These are phyloP conservation scores for Cyprinodon diabolis DNA, from an alignment of 2,797 vertebrate species.

Conservation along the genomic window DNA sequence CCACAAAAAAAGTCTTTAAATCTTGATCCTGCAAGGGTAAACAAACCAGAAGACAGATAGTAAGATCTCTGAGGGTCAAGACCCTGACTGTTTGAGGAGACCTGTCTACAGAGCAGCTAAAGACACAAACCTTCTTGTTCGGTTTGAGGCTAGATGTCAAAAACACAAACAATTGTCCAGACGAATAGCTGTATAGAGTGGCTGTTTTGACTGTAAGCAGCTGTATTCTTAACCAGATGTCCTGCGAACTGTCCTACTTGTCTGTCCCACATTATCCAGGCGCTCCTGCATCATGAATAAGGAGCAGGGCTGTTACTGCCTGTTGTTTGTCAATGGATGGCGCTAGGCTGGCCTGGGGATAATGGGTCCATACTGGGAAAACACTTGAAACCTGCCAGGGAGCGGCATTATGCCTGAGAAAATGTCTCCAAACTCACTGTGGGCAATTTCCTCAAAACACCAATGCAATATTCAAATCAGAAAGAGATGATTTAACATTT, in stretches of 20 bases:
- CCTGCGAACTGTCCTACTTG: constrained; percentile 55
- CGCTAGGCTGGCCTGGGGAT: constrained; percentile 47
- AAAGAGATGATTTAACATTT: neutral
- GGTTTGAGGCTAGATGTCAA: constrained; percentile 28
- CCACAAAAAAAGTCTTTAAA: constrained; percentile 42
- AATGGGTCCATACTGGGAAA: constrained; percentile 64
- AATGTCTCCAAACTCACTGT: neutral
- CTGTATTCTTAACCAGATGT: constrained; percentile 67
- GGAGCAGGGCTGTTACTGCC: constrained; percentile 62
- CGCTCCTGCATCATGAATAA: constrained; percentile 71
- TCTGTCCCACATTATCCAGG: constrained; percentile 65
- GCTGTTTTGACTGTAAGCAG: constrained; percentile 59
- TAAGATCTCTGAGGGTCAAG: constrained; percentile 38
- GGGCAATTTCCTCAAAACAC: neutral
- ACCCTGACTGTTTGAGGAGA: constrained; percentile 15
- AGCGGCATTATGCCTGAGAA: constrained; percentile 28
- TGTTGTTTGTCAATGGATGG: constrained; percentile 74
- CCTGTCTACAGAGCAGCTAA: constrained; percentile 10
- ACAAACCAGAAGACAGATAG: constrained; percentile 34
- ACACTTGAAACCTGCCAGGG: constrained; percentile 70
- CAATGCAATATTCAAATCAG: neutral
- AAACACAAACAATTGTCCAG: constrained; percentile 39
- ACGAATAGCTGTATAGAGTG: constrained; percentile 24
- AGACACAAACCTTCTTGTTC: constrained; percentile 31
- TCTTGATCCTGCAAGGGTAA: constrained; percentile 50